Conservation (phyloP, 2,797 vertebrate species). For the Danio kyathit region DNA sequence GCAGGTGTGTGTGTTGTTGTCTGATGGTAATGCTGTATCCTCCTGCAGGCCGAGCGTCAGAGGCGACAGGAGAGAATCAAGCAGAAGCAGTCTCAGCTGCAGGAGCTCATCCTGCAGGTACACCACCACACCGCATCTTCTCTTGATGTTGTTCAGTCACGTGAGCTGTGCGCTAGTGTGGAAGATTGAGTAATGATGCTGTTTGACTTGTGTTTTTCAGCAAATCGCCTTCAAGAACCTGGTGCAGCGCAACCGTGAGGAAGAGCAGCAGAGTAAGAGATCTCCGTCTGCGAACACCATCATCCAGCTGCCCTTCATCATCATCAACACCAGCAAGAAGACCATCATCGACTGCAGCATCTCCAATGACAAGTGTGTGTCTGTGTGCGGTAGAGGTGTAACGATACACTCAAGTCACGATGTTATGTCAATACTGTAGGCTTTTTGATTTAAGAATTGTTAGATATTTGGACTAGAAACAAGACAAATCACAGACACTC, state of each 20-base stretch:
- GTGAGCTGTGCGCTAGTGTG: not conserved
- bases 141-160: not conserved
- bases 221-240: slow-evolving; percentile 99
- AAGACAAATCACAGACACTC: too few relatives aligned
- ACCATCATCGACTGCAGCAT: slow-evolving; percentile 99
- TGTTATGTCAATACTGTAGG: too few relatives aligned
- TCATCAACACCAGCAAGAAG: slow-evolving; percentile 99
- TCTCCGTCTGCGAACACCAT: slow-evolving; percentile 93
- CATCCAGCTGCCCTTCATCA: slow-evolving; percentile 98
- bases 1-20: not conserved
- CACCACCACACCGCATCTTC: not conserved
- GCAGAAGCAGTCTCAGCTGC: slow-evolving; percentile 97
- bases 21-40: not conserved
- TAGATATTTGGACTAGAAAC: too few relatives aligned
- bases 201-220: slow-evolving; percentile 70
- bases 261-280: slow-evolving; percentile 89
- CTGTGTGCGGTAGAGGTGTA: too few relatives aligned
- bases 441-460: too few relatives aligned
- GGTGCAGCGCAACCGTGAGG: slow-evolving; percentile 93
- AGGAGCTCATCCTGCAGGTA: slow-evolving; percentile 99
- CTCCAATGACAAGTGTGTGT: slow-evolving; percentile 95
- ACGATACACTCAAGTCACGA: too few relatives aligned
- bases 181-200: too few relatives aligned
- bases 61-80: slow-evolving; percentile 96
- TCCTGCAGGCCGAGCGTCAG: slow-evolving; percentile 91